These are phyloP conservation scores for Psettodes erumei DNA, from an alignment of 2,113 vertebrate genomes.

Conservation along the genomic window DNA sequence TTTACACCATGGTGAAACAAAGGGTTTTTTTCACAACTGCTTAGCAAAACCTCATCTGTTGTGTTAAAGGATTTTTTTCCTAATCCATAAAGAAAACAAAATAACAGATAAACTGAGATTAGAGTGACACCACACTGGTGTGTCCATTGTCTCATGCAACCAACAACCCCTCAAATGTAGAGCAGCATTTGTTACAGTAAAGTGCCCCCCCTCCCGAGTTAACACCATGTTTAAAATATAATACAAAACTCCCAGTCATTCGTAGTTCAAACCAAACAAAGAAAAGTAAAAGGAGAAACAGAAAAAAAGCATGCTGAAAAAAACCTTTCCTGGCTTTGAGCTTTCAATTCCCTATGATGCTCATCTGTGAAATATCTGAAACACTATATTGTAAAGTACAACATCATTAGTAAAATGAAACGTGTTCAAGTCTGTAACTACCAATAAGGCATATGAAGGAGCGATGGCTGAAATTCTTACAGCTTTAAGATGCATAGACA, in stretches of 20 bases:
- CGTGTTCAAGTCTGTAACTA: slow-evolving; percentile 27
- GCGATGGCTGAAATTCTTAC: slow-evolving; percentile 20
- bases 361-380: slow-evolving; percentile 7
- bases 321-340: no score
- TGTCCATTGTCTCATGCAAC: slow-evolving; percentile 61
- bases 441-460: slow-evolving; percentile 39
- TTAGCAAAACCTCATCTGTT: slow-evolving; percentile 54
- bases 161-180: slow-evolving; percentile 16
- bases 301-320: slow-evolving; percentile 49
- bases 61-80: slow-evolving; percentile 51
- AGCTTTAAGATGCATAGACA: slow-evolving; percentile 47
- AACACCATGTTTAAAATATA: slow-evolving; percentile 40
- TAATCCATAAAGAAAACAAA: slow-evolving; percentile 44
- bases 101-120: slow-evolving; percentile 38
- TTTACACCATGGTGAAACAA: slow-evolving; percentile 78
- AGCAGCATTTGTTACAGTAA: slow-evolving; percentile 48
- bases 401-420: slow-evolving; percentile 28
- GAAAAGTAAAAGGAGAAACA: slow-evolving; percentile 13
- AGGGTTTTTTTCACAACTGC: slow-evolving; percentile 61
- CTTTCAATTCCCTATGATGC: slow-evolving; percentile 3
- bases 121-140: slow-evolving; percentile 43
- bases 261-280: slow-evolving; percentile 41
- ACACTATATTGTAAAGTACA: slow-evolving; percentile 21
- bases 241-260: slow-evolving; percentile 36
- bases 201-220: slow-evolving; percentile 33